Base-by-base conservation (phyloP, 2,113 vertebrate species). In the Elachura formosa region DNA sequence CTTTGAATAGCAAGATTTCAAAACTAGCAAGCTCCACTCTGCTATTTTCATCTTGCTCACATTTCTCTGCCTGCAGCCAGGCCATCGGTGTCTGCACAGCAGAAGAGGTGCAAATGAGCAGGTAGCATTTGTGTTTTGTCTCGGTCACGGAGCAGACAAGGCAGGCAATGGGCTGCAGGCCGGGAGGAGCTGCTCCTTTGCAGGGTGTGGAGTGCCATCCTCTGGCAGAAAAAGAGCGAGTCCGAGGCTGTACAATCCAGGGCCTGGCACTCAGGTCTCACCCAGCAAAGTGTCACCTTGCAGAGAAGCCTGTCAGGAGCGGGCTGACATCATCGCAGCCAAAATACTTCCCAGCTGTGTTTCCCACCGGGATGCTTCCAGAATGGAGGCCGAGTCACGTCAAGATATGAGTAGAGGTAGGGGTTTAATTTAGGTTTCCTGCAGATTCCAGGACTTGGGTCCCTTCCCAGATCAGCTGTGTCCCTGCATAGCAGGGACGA, bases 341-440 rank as follows among this genome's bases (percentile, higher is more conserved):
- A 6, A 97, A 97, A 97, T 96, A 89, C 83, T 96, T 78, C 90
- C 94, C 95, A 96, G 96, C 96, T 97, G 95, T 93, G 92, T 66
- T 94, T 97, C 90, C 96, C 95, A 92, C 93, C 18, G 29, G 94
- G 89, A 89, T 82, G 84, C 84, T 96, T 94, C 90, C 93, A 87
- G 92, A 95, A 91, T 90, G 77, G 64, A 94, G 82, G 22, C 52
- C 82, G 3, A 94, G 93, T 95, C 94, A 88, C 24, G 12, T 34
- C 93, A 73, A 81, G 93, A 87, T 91, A 85, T 58, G 84, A 91
- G 84, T 84, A 82, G 86, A 64, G 93, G 33, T 8, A 5, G 69
- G 59, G 24, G 40, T 83, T 93, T 96, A 80, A 95, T 94, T 90
- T 95, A 92, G 80, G 33, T 95, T 93, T 97, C 95, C 94, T 97